Percentiles rank a stretch among this genome's conserved stretches.
Evolutionary conservation across 1,140 invertebrate genomes (phyloP).

Genomic region (Portunus trituberculatus): DNA sequence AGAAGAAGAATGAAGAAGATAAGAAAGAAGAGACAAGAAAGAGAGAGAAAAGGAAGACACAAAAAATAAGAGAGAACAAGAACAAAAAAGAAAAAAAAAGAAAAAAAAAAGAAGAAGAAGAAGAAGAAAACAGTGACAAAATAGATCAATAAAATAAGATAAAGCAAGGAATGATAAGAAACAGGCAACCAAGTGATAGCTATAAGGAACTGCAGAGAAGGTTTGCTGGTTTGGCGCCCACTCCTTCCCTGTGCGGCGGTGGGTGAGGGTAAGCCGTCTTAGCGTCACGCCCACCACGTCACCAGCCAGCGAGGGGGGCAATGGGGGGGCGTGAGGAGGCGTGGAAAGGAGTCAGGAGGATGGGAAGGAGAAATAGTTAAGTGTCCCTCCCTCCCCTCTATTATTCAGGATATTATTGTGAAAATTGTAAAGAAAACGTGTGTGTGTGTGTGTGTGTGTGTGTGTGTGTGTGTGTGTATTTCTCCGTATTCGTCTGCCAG

Average conservation of each 20-base stretch:
- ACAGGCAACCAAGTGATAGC: not conserved
- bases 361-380: not conserved
- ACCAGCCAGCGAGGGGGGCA: not conserved
- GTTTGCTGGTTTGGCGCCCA: too few species aligned
- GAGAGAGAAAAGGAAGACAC: not conserved
- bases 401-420: too few species aligned
- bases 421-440: too few species aligned
- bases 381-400: too few species aligned
- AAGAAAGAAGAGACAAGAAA: not conserved
- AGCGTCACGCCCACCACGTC: too few species aligned
- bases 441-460: too few species aligned
- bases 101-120: not conserved
- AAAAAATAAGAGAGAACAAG: not conserved
- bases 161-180: not conserved
- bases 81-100: not conserved
- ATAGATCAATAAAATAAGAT: not conserved
- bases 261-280: too few species aligned
- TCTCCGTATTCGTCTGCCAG: too few species aligned
- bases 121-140: not conserved
- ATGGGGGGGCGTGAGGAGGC: not conserved
- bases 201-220: too few species aligned
- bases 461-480: too few species aligned
- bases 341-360: not conserved
- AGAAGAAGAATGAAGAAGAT: not conserved
- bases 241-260: too few species aligned